These are phyloP conservation scores for Chlamydotis undulata DNA, from an alignment of 2,113 vertebrate species.

Conservation along the genomic window DNA sequence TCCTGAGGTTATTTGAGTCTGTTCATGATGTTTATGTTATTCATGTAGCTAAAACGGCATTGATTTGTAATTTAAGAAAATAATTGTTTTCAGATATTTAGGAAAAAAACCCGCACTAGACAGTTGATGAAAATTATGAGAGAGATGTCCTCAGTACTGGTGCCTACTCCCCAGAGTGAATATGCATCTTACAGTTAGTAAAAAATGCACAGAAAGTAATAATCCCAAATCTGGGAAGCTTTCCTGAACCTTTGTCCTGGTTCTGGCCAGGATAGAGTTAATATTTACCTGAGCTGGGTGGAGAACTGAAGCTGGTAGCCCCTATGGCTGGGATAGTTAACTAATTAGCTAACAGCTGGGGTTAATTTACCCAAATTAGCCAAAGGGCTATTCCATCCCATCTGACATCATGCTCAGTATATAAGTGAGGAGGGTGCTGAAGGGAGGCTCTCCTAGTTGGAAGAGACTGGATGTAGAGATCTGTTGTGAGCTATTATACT, in stretches of 20 bases:
- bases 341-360: no score
- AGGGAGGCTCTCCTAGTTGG: no score
- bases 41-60: background rate
- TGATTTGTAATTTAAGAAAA: background rate
- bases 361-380: no score
- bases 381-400: no score
- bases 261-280: no score
- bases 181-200: background rate
- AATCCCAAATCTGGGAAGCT: background rate
- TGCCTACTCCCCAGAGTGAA: background rate
- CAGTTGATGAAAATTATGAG: background rate
- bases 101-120: accelerated
- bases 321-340: no score
- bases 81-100: accelerated
- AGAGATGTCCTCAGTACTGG: background rate
- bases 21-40: background rate
- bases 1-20: background rate
- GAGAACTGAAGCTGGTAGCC: no score
- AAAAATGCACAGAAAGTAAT: background rate
- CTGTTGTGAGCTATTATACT: no score
- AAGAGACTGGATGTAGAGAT: no score
- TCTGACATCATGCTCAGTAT: no score
- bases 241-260: background rate
- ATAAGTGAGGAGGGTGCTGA: no score
- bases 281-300: no score